Percentiles rank a stretch among this genome's conserved stretches.
Conservation (phyloP, 2,797 vertebrate species). For the Emydoidea blandingii region DNA sequence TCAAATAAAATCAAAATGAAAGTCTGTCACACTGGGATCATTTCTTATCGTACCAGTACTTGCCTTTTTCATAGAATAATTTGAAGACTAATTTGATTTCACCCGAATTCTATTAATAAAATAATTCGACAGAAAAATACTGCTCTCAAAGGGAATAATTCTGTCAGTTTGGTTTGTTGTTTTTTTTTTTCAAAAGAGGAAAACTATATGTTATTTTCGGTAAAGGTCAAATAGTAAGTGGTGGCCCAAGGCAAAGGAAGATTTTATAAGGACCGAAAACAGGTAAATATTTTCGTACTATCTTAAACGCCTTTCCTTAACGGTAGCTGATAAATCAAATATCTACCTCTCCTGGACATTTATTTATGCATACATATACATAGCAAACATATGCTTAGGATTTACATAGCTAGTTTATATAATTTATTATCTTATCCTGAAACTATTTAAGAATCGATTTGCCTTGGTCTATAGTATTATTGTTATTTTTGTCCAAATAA, state of each 20-base stretch:
- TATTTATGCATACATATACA: background rate
- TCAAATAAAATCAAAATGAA: constrained; percentile 32
- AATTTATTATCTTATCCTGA: background rate
- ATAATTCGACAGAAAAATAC: background rate
- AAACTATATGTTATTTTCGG: background rate
- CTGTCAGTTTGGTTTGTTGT: background rate
- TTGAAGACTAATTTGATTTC: background rate
- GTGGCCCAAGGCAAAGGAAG: constrained; percentile 10
- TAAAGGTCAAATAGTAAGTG: constrained; percentile 56
- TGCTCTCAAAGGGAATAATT: constrained; percentile 28
- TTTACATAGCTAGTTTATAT: background rate
- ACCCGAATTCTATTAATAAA: background rate
- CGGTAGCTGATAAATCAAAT: background rate
- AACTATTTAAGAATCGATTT: background rate
- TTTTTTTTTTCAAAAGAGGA: background rate
- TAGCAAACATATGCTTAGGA: background rate
- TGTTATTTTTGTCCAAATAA: accelerated
- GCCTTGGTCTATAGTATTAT: background rate
- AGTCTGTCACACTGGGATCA: background rate
- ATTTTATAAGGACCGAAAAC: constrained; percentile 19
- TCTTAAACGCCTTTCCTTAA: background rate
- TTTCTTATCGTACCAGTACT: background rate
- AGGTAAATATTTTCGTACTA: background rate
- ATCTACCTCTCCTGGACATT: background rate
- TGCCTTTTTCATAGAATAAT: background rate